Evolutionary conservation across 2,888 invertebrate genomes (phyloP).

Genomic region (Plemyria rubiginata): DNA sequence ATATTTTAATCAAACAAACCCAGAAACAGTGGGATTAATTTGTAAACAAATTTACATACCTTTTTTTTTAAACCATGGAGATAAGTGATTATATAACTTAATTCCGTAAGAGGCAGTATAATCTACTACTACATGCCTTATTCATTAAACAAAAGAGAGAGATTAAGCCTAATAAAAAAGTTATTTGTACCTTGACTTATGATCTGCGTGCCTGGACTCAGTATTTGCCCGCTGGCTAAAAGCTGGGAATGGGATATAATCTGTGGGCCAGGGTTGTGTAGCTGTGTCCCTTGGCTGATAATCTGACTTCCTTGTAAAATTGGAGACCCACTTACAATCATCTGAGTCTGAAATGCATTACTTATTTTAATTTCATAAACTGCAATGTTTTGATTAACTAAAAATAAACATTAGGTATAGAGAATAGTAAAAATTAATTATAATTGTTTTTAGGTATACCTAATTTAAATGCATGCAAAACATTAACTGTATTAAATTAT

Average conservation of each 20-base stretch:
- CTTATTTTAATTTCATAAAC: not conserved
- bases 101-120: too few species aligned
- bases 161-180: not conserved
- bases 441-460: too few species aligned
- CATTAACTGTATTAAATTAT: too few species aligned
- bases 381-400: not conserved
- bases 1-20: not conserved
- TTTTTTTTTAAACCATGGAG: too few species aligned
- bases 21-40: too few species aligned
- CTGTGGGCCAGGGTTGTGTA: constrained; percentile 70
- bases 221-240: constrained; percentile 46
- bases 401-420: not conserved
- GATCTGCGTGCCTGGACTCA: constrained; percentile 73
- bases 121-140: too few species aligned
- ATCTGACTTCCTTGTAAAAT: constrained; percentile 76
- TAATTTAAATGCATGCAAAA: too few species aligned
- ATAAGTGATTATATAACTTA: too few species aligned
- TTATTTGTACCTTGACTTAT: constrained; percentile 66
- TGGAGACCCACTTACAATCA: constrained; percentile 76
- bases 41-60: too few species aligned
- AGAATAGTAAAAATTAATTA: too few species aligned
- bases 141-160: too few species aligned
- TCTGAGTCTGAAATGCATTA: constrained; percentile 67
- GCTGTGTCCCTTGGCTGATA: constrained; percentile 74
- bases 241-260: constrained; percentile 72